Percentiles rank a stretch among this genome's conserved stretches.
These are phyloP conservation scores for Phalanger gymnotis DNA, from an alignment of 2,797 vertebrate species.

Conservation along the genomic window DNA sequence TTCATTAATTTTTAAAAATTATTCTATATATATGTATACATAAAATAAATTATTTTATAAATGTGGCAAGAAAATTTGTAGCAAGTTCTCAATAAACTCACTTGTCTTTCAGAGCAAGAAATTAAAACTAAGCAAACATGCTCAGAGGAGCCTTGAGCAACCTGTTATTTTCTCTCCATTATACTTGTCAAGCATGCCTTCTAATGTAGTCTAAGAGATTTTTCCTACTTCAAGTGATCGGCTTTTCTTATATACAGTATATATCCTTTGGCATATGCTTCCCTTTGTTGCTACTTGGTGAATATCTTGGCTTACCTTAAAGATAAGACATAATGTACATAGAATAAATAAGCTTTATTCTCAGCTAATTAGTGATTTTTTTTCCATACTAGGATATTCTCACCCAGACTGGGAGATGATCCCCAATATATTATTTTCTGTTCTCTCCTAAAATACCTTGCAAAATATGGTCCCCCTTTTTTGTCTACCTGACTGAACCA, in stretches of 20 bases:
- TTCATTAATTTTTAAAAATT: background rate
- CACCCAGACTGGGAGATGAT: background rate
- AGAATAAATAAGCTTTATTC: background rate
- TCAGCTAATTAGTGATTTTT: background rate
- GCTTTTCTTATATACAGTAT: background rate
- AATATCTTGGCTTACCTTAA: background rate
- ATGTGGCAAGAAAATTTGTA: background rate
- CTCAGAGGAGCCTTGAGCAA: background rate
- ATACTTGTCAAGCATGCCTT: background rate
- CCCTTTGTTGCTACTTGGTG: background rate
- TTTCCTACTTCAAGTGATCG: background rate
- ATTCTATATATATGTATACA: too few species aligned
- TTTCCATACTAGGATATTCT: background rate
- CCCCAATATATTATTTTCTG: background rate
- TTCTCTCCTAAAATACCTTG: background rate
- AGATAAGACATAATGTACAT: background rate
- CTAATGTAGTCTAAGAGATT: background rate
- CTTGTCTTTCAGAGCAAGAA: background rate
- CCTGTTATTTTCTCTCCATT: background rate
- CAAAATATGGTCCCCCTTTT: background rate
- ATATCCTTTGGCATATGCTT: background rate
- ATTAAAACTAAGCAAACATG: background rate
- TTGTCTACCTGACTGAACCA: background rate
- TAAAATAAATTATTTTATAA: too few species aligned
- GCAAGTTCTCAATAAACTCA: background rate